These are phyloP conservation scores for Lochmaea capreae DNA, from an alignment of 2,888 invertebrate genomes.

Conservation along the genomic window DNA sequence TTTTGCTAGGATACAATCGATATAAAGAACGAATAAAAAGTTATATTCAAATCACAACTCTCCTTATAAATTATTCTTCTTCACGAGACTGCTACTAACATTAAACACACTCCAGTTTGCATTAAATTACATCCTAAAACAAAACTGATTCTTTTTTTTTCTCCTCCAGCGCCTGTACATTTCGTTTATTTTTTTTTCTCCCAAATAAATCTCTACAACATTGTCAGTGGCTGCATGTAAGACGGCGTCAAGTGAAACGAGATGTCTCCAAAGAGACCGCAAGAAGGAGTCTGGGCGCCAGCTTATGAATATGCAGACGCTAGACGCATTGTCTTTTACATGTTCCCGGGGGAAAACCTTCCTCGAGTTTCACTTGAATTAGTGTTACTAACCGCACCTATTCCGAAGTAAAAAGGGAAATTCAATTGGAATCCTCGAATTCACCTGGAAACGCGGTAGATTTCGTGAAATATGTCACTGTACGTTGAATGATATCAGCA, in stretches of 20 bases:
- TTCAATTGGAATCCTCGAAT: neutral
- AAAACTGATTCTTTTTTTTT: neutral
- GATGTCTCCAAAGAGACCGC: constrained; percentile 39
- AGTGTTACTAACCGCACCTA: constrained; percentile 24
- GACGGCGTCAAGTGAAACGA: constrained; percentile 42
- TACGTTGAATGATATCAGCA: too few relatives aligned
- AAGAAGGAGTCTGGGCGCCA: constrained; percentile 42
- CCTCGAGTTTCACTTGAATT: constrained; percentile 28
- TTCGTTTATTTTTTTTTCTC: constrained; percentile 13
- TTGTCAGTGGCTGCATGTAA: constrained; percentile 30
- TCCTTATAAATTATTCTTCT: neutral
- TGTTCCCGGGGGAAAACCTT: constrained; percentile 35
- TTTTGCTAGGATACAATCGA: too few relatives aligned
- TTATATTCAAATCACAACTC: neutral
- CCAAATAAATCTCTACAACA: constrained; percentile 28
- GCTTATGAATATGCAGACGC: constrained; percentile 48
- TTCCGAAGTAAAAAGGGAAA: neutral
- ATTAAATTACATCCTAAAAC: neutral
- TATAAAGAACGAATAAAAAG: too few relatives aligned
- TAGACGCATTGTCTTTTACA: constrained; percentile 41
- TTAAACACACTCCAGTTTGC: neutral
- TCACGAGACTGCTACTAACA: neutral
- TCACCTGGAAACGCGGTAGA: neutral
- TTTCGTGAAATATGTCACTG: neutral
- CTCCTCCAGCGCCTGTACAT: neutral